phyloP scores from a whole-genome alignment of 2,113 vertebrate genomes.

The Mobula hypostoma region DNA sequence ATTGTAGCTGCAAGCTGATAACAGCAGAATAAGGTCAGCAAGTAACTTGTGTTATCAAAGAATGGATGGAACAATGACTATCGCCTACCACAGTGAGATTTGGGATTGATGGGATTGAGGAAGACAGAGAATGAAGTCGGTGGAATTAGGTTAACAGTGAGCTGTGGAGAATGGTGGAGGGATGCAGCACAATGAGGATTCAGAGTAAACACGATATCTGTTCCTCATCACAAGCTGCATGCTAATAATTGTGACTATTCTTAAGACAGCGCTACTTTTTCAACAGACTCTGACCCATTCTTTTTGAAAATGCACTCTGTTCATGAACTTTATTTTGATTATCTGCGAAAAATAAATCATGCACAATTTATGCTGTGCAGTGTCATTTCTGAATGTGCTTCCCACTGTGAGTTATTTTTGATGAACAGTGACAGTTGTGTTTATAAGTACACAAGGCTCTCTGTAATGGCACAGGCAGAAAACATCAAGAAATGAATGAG shows the following conservation, averaged over 20 bases:
- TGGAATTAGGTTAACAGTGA: too few species aligned
- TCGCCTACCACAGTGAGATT: too few species aligned
- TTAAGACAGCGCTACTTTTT: neutral
- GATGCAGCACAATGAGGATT: neutral
- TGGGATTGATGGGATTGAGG: too few species aligned
- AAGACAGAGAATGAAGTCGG: too few species aligned
- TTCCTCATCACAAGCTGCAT: neutral
- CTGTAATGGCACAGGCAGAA: neutral
- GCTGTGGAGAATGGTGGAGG: too few species aligned
- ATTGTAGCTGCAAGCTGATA: neutral
- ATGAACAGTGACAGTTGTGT: conserved; percentile 19
- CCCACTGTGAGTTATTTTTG: neutral
- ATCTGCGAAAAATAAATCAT: neutral
- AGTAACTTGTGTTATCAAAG: neutral
- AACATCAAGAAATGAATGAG: neutral
- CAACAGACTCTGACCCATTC: neutral
- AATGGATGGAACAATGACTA: too few species aligned
- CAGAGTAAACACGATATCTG: neutral
- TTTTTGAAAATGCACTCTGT: neutral
- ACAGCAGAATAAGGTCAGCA: neutral
- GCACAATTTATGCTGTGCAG: neutral
- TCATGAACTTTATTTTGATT: neutral
- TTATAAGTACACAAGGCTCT: neutral
- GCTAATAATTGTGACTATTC: neutral
- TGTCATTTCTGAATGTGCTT: neutral